Base-by-base conservation (phyloP, 2,888 invertebrate species). In the Alitta virens region DNA sequence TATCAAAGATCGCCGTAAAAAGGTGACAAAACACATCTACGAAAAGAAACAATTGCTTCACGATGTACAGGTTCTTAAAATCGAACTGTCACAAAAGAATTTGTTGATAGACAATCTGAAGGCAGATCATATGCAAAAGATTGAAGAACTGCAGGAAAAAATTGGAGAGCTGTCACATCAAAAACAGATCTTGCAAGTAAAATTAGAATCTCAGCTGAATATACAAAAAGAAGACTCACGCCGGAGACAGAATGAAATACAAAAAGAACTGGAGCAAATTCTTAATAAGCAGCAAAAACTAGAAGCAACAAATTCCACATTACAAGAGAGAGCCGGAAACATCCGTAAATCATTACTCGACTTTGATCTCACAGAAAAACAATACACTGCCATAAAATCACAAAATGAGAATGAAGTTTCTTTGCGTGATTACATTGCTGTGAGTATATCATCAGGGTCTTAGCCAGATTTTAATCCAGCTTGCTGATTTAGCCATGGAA, bases 121-220 rank as follows among this genome's bases (percentile, higher is more conserved):
- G 69, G 76, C 78, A 1, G 80, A 82, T 56, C 71, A 75, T 60
- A 67, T 78, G 63, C 75, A 77, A 46, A 75, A 71, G 67, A 72
- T 75, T 1, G 82, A 82, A 65, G 80, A 81, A 56, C 67, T 82
- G 3, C 80, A 82, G 66, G 82, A 82, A 65, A 78, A 78, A 64
- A 65, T 81, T 26, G 75, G 78, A 61, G 81, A 81, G 69, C 72
- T 74, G 38, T 63, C 72, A 27, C 80, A 82, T 63, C 78, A 80
- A 64, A 82, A 80, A 65, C 78, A 81, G 63, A 74, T 82, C 42
- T 67, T 81, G 40, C 74, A 70, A 65, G 76, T 78, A 7, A 71
- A 75, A 26, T 63, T 81, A 26, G 80, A 81, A 70, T 74, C 80
- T 2, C 58, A 67, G 38, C 46, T 75, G n/a, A 70, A 67, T 38